Evolutionary conservation across 2,888 invertebrate genomes (phyloP), one percentile per base, ranked within the genome.

Genomic region (Plagodis dolabraria): DNA sequence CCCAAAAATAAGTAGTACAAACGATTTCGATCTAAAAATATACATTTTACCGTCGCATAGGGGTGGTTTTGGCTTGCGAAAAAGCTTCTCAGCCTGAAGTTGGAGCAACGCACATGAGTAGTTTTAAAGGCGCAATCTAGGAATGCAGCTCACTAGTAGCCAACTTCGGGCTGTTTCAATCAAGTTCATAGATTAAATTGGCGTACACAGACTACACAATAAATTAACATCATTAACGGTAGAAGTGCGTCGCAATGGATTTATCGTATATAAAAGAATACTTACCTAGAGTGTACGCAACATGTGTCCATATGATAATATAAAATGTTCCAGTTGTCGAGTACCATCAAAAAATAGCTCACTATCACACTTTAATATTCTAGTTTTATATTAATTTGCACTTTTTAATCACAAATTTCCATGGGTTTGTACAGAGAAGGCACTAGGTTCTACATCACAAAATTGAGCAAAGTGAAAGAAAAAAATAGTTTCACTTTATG

Each of bases 131-230:
- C 83, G 79, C 87, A 82, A 76, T 73, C 80, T 82, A 82, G 86
- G 86, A 89, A 86, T 90, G 91, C 88, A 85, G 70, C 75, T 71
- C 71, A 78, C 75, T 71, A 70, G 84, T 69, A 33, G 69, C 78
- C 62, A 80, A 83, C 86, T 89, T 92, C 92, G 76, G 72, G 54
- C 55, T 72, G 75, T 68, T 83, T 74, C 85, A 88, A 89, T 88
- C 91, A 91, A 92, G 91, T 91, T 92, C 92, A 92, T 89, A 91
- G 91, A 92, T 89, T 89, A 88, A 82, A 91, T 86, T 89, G 89
- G 85, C 89, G 79, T 85, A 79, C 82, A 77, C 77, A 79, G 77
- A 78, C 80, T 72, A 67, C 72, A 74, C 75, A 72, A 71, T 69
- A 70, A 71, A 72, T 71, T 68, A 68, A 68, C 60, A 60, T 65